Conservation (phyloP, 2,113 vertebrate genomes). For the Dryoscopus gambensis region DNA sequence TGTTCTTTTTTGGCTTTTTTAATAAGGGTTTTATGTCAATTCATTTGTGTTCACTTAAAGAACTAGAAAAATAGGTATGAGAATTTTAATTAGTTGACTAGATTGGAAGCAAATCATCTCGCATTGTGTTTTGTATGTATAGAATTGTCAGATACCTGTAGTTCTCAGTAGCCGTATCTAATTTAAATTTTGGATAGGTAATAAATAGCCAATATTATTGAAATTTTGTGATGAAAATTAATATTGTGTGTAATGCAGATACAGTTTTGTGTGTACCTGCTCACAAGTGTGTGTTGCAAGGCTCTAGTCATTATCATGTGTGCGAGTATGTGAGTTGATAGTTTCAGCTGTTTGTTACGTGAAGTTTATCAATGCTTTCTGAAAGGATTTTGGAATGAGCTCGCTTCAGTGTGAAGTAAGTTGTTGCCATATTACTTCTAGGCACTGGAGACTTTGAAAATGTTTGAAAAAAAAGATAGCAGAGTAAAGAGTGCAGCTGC, state of each 20-base stretch:
- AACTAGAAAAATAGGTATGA: background rate
- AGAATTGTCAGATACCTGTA: background rate
- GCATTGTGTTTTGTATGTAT: background rate
- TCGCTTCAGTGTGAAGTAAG: background rate
- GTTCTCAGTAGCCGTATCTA: background rate
- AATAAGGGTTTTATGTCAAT: background rate
- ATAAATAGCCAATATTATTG: background rate
- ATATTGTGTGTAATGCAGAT: background rate
- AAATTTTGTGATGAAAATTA: background rate
- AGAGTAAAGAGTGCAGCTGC: slow-evolving; percentile 95
- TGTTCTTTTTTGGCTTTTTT: background rate
- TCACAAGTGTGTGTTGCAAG: background rate
- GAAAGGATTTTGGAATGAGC: background rate
- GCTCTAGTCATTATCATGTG: background rate
- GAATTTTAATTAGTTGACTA: background rate
- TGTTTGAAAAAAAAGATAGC: slow-evolving; percentile 95
- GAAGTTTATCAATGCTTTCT: background rate
- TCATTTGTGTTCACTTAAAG: background rate
- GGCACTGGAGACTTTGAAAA: slow-evolving; percentile 93
- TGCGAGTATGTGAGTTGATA: background rate
- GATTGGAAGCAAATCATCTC: background rate
- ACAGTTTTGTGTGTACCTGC: background rate
- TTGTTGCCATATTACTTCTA: slow-evolving; percentile 62
- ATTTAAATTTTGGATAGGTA: background rate
- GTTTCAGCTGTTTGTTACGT: background rate